phyloP scores from a whole-genome alignment of 1,140 invertebrate species.

The Drosophila athabasca region DNA sequence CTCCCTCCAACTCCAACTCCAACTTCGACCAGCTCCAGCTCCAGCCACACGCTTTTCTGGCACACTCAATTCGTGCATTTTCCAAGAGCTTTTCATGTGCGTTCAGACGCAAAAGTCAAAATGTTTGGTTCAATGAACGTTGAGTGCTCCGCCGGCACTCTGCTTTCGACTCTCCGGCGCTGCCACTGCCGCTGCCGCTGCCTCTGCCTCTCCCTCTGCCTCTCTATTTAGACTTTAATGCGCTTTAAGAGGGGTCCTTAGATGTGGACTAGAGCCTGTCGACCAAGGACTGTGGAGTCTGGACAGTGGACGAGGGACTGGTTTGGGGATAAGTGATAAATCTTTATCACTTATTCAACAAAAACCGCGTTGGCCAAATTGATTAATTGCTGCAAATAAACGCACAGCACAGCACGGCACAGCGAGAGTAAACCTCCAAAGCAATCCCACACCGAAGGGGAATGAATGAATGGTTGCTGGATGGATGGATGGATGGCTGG shows the following conservation, averaged over 20 bases:
- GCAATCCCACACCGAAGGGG: too few relatives aligned
- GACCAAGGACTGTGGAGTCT: background rate
- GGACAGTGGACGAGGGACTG: background rate
- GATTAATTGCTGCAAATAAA: slow-evolving; percentile 80
- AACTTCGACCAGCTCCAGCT: too few relatives aligned
- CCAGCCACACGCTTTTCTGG: too few relatives aligned
- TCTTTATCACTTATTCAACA: slow-evolving; percentile 74
- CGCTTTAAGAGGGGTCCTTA: slow-evolving; percentile 25
- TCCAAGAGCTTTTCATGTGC: slow-evolving; percentile 69
- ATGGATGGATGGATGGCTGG: slow-evolving; percentile 2
- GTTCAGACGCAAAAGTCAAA: slow-evolving; percentile 76
- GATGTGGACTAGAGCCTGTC: too few relatives aligned
- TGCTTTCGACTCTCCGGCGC: too few relatives aligned
- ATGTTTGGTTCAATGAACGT: slow-evolving; percentile 73
- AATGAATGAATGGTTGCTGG: background rate
- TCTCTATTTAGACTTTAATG: slow-evolving; percentile 43
- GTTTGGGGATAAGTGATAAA: slow-evolving; percentile 63
- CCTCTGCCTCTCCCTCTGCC: background rate
- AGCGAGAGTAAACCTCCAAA: too few relatives aligned
- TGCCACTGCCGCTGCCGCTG: too few relatives aligned
- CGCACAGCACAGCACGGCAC: slow-evolving; percentile 38
- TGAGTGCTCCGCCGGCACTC: slow-evolving; percentile 20
- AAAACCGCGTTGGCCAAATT: slow-evolving; percentile 64
- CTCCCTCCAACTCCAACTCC: too few relatives aligned
- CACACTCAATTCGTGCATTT: slow-evolving; percentile 35